Evolutionary conservation across 2,888 invertebrate genomes (phyloP), one percentile per base, ranked within the genome.

Genomic region (Aleiodes testaceus): DNA sequence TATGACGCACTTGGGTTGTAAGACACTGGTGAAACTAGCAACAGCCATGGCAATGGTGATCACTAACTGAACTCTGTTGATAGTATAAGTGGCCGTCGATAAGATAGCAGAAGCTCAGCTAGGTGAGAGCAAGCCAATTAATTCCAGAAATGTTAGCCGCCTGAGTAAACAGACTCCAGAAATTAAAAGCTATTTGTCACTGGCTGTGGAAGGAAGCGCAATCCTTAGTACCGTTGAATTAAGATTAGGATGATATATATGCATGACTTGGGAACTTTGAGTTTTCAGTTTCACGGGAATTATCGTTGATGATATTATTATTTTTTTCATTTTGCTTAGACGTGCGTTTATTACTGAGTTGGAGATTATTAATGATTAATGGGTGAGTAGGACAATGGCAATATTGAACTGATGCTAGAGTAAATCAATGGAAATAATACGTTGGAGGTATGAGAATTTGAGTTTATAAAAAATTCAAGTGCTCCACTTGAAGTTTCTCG

Each of bases 171-270:
- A 87, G 82, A 79, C 81, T 77, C 83, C 81, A 86, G 86, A 87
- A 87, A 87, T 87, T 86, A 87, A 87, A 87, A 87, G 86, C 87
- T 82, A 86, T 86, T 87, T 87, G 87, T 87, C 87, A 87, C 26
- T 82, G 82, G 72, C 73, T 72, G 63, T 72, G 67, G 73, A 72
- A 69, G 72, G 72, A 53, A 66, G 65, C 69, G 45, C 42, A 36
- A 73, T 67, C 72, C 72, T 66, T 52, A 68, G 67, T 78, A 74
- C 77, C 78, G 79, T 77, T 80, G 84, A 85, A 86, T 86, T 84
- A 84, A 86, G 86, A 86, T 86, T 82, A 79, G 76, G 78, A 77
- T 78, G 80, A 83, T 82, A 79, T 75, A 78, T 77, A 78, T n/a
- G n/a, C 70, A 64, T 63, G 18, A 45, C 50, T 18, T 3, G 70